Percentiles rank a stretch among this genome's conserved stretches.
Conservation (phyloP, 2,888 invertebrate species). For the Amphimallon solstitiale region DNA sequence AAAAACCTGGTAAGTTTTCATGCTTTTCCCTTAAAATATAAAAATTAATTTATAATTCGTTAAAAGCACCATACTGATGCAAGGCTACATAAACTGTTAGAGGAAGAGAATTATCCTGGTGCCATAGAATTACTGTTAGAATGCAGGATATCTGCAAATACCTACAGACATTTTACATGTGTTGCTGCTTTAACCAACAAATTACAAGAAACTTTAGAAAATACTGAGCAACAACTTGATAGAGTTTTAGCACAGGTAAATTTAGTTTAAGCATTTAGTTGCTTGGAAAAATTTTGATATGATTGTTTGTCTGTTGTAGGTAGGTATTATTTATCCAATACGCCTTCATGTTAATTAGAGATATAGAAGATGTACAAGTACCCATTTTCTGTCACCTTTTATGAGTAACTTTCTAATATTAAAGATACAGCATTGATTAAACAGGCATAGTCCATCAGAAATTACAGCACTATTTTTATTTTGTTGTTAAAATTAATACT, state of each 20-base stretch:
- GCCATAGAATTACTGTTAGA: constrained; percentile 90
- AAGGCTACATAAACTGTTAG: constrained; percentile 82
- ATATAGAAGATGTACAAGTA: too few species aligned
- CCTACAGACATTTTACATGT: constrained; percentile 89
- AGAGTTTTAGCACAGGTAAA: constrained; percentile 80
- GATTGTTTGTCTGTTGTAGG: too few species aligned
- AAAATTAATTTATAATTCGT: constrained; percentile 54
- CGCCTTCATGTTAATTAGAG: too few species aligned
- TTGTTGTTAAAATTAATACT: too few species aligned
- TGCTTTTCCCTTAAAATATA: not conserved
- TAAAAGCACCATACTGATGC: constrained; percentile 84
- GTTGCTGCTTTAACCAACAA: constrained; percentile 88
- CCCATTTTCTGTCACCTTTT: too few species aligned
- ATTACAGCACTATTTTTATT: too few species aligned
- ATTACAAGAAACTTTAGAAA: constrained; percentile 88
- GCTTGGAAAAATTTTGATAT: too few species aligned
- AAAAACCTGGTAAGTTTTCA: constrained; percentile 75
- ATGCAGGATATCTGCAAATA: constrained; percentile 86
- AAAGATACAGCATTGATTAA: too few species aligned
- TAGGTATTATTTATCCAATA: too few species aligned
- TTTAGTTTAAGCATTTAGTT: not conserved
- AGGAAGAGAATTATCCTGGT: constrained; percentile 86
- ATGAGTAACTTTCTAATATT: too few species aligned
- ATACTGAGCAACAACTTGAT: constrained; percentile 92
- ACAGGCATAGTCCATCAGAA: too few species aligned